These are phyloP conservation scores for Rallus limicola DNA, from an alignment of 2,113 vertebrate genomes.

Conservation along the genomic window DNA sequence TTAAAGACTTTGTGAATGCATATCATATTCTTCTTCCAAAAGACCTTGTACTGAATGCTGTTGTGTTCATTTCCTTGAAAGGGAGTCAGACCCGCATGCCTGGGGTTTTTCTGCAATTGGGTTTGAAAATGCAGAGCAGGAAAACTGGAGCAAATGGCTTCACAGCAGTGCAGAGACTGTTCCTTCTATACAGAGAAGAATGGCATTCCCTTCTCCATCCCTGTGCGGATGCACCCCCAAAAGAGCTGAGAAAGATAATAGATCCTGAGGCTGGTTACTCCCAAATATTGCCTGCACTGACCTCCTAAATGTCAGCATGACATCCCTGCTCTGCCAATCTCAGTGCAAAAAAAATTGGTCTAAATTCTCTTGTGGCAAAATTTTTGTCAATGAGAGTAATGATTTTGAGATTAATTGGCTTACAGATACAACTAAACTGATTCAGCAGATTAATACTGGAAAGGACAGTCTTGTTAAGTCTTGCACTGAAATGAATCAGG, in stretches of 20 bases:
- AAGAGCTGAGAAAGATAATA: background rate
- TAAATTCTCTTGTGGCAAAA: background rate
- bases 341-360: background rate
- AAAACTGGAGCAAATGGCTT: background rate
- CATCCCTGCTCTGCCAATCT: background rate
- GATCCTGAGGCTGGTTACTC: background rate
- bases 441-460: background rate
- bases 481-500: background rate
- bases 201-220: background rate
- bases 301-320: background rate
- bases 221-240: background rate
- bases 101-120: background rate
- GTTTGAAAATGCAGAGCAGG: background rate
- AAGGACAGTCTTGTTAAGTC: background rate
- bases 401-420: background rate
- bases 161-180: background rate
- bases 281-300: background rate
- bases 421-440: background rate
- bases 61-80: background rate
- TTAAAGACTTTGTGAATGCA: background rate
- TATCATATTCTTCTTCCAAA: background rate
- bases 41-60: background rate
- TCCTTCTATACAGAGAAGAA: background rate
- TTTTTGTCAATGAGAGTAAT: background rate
- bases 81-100: background rate